Conservation (phyloP, 2,113 vertebrate genomes). For the Oryzias melastigma region DNA sequence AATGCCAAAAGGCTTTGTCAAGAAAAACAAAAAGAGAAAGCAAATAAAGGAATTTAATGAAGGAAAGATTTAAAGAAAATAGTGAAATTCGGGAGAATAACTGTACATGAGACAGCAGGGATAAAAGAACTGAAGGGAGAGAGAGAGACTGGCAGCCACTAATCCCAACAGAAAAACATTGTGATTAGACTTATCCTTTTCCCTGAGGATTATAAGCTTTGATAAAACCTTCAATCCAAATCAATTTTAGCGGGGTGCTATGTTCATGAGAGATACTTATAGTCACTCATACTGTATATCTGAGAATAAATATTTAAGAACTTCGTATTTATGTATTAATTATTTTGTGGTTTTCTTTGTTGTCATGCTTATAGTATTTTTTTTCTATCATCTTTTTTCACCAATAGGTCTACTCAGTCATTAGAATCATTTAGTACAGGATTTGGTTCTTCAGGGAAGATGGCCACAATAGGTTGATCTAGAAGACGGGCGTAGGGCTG, state of each 20-base stretch:
- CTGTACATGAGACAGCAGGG: conserved; percentile 18
- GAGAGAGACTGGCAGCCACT: conserved; percentile 39
- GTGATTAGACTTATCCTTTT: conserved; percentile 68
- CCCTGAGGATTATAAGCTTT: conserved; percentile 65
- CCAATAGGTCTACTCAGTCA: too few species aligned
- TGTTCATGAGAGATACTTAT: conserved; percentile 26
- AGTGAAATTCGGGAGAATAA: conserved; percentile 2
- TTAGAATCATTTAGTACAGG: too few species aligned
- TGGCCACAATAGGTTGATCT: too few species aligned
- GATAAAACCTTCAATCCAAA: conserved; percentile 67
- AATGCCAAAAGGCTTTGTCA: neutral
- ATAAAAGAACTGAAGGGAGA: conserved; percentile 23
- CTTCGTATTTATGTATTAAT: neutral
- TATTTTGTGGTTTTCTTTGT: too few species aligned
- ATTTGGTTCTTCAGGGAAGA: too few species aligned
- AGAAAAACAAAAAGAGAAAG: neutral
- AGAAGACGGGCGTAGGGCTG: too few species aligned
- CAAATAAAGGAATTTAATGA: neutral
- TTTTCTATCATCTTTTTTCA: too few species aligned
- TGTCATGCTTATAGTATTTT: too few species aligned
- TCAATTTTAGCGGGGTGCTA: conserved; percentile 62
- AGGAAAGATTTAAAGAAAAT: neutral
- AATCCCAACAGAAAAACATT: conserved; percentile 65
- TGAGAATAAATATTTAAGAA: neutral
- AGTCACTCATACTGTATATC: neutral